Conservation (phyloP, 1,140 invertebrate species). For the Drosophila obscura region DNA sequence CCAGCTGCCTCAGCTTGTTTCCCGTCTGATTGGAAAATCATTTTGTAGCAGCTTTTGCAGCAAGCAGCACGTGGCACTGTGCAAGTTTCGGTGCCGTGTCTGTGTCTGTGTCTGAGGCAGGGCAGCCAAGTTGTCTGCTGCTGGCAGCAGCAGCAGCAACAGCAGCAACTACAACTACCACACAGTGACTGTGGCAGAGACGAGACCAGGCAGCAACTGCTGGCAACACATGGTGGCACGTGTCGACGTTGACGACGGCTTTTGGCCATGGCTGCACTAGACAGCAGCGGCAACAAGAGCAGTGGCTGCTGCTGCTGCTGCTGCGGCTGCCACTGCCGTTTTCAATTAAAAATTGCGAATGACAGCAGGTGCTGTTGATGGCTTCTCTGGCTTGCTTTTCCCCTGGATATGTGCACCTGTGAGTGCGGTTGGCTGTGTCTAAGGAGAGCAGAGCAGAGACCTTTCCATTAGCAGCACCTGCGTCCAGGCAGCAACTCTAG, state of each 20-base stretch:
- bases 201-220: constrained; percentile 13
- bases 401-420: constrained; percentile 46
- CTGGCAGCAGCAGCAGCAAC: constrained; percentile 30
- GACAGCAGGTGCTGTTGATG: constrained; percentile 72
- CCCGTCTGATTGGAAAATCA: constrained; percentile 72
- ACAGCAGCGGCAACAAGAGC: constrained; percentile 29
- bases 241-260: constrained; percentile 58
- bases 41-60: constrained; percentile 37
- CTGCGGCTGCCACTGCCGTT: constrained; percentile 49
- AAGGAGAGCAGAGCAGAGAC: constrained; percentile 9
- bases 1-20: constrained; percentile 61
- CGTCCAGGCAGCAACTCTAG: constrained; percentile 20
- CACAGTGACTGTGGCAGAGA: neutral
- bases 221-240: constrained; percentile 75
- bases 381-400: constrained; percentile 1
- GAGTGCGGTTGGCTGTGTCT: constrained; percentile 18
- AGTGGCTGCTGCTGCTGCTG: constrained; percentile 13
- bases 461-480: constrained; percentile 1
- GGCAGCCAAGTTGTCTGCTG: constrained; percentile 46
- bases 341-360: constrained; percentile 82
- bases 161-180: constrained; percentile 12
- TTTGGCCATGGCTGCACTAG: constrained; percentile 54
- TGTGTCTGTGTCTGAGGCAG: constrained; percentile 11
- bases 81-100: constrained; percentile 15
- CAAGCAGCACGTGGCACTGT: constrained; percentile 59